Conservation (phyloP, 2,888 invertebrate genomes). For the Drosophila multiciliata region DNA sequence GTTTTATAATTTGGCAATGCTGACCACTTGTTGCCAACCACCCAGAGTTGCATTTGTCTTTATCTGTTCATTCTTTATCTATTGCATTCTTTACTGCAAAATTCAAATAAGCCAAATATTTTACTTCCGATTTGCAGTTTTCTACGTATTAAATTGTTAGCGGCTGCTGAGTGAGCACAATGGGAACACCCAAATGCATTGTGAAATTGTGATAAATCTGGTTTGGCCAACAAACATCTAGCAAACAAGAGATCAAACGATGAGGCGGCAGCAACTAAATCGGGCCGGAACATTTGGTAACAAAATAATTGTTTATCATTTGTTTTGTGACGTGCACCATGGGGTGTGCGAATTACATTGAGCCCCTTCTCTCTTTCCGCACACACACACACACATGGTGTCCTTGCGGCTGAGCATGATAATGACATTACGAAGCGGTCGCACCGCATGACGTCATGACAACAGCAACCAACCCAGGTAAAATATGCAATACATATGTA, state of each 20-base stretch:
- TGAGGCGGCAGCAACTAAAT: conserved; percentile 53
- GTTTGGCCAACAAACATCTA: conserved; percentile 51
- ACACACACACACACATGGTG: conserved; percentile 7
- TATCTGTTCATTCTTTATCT: conserved; percentile 1
- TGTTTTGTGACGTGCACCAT: conserved; percentile 77
- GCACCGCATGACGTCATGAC: conserved; percentile 74
- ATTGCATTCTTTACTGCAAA: conserved; percentile 17
- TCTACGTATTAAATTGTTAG: conserved; percentile 79
- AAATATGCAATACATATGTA: conserved; percentile 14
- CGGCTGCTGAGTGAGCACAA: conserved; percentile 57
- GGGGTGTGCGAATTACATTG: conserved; percentile 59
- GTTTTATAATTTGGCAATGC: conserved; percentile 12
- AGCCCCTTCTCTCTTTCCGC: conserved; percentile 4
- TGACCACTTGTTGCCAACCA: conserved; percentile 36
- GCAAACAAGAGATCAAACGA: conserved; percentile 62
- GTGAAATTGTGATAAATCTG: conserved; percentile 65
- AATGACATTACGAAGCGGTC: conserved; percentile 73
- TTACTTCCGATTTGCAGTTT: conserved; percentile 76
- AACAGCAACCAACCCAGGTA: conserved; percentile 59
- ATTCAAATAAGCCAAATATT: conserved; percentile 45
- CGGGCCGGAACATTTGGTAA: conserved; percentile 53
- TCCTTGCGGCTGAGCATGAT: conserved; percentile 70
- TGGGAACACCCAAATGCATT: conserved; percentile 75
- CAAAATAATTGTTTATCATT: conserved; percentile 81
- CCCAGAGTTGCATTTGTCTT: conserved; percentile 36